These are phyloP conservation scores for Drosophila robusta DNA, from an alignment of 2,888 invertebrate species.

Conservation along the genomic window DNA sequence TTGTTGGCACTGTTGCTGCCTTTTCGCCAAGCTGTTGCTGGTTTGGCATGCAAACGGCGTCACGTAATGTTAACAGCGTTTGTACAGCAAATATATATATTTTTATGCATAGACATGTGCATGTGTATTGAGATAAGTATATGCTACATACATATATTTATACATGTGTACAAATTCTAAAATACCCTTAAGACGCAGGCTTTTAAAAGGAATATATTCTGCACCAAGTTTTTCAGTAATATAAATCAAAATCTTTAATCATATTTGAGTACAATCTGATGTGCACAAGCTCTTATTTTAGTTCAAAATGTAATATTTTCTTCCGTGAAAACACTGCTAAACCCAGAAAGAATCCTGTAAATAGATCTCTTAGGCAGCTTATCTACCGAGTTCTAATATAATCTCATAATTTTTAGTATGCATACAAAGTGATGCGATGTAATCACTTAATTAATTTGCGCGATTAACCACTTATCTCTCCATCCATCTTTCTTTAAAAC, in stretches of 20 bases:
- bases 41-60: conserved; percentile 55
- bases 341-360: too few relatives aligned
- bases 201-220: not conserved
- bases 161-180: not conserved
- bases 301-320: too few relatives aligned
- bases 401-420: too few relatives aligned
- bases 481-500: not conserved
- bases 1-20: conserved; percentile 41
- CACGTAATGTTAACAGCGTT: conserved; percentile 57
- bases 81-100: conserved; percentile 17
- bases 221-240: not conserved
- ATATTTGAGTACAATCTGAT: not conserved
- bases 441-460: too few relatives aligned
- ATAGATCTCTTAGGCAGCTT: too few relatives aligned
- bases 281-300: too few relatives aligned
- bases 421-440: too few relatives aligned
- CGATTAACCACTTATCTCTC: too few relatives aligned
- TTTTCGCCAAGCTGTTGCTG: conserved; percentile 51
- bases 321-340: too few relatives aligned
- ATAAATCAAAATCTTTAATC: not conserved
- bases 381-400: too few relatives aligned
- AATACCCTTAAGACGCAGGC: not conserved
- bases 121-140: not conserved
- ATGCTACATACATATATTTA: not conserved
- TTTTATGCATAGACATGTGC: not conserved